These are phyloP conservation scores for Labia minor DNA, from an alignment of 2,888 invertebrate species.

Conservation along the genomic window DNA sequence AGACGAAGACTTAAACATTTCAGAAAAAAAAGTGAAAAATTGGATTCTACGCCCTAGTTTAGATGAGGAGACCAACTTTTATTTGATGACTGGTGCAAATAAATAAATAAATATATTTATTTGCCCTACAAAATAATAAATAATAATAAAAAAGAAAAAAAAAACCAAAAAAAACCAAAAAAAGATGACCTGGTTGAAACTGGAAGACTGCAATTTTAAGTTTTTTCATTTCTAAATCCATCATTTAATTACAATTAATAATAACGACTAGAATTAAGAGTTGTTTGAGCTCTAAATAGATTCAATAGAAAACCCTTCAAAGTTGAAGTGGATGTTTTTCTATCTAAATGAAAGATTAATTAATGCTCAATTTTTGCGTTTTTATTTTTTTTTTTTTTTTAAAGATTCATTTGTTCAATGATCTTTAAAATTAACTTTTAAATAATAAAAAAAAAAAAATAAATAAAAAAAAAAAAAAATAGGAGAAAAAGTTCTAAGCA, in stretches of 20 bases:
- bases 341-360: neutral
- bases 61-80: neutral
- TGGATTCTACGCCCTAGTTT: slow-evolving; percentile 13
- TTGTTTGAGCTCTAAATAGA: neutral
- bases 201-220: neutral
- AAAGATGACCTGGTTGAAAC: neutral
- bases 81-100: neutral
- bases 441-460: no score
- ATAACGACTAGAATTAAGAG: neutral
- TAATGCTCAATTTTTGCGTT: slow-evolving; percentile 9
- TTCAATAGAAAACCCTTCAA: neutral
- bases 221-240: neutral
- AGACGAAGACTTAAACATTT: slow-evolving; percentile 7
- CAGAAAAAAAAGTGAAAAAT: neutral
- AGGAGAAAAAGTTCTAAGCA: slow-evolving; percentile 13
- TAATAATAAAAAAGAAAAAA: neutral
- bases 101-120: no score
- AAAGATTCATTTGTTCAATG: neutral
- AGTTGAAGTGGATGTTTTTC: neutral
- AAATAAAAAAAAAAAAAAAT: no score
- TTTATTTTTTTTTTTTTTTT: neutral
- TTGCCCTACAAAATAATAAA: neutral
- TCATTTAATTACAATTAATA: neutral
- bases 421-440: neutral
- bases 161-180: neutral